A percentile compares a stretch with the other conserved stretches of the same genome.
These are phyloP conservation scores for Rhodophaea formosa DNA, from an alignment of 2,888 invertebrate genomes.

Conservation along the genomic window DNA sequence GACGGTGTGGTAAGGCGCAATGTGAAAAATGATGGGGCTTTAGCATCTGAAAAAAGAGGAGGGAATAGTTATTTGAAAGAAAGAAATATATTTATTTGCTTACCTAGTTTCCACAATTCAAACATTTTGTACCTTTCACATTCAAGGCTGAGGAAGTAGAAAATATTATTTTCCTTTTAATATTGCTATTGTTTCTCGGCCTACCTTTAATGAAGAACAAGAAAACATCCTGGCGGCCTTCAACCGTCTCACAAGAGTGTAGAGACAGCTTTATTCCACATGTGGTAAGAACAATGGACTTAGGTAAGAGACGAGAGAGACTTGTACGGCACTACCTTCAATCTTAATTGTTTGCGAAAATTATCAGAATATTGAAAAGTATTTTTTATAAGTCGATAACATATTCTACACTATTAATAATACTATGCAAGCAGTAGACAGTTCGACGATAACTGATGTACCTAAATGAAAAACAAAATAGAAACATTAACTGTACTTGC, in stretches of 20 bases:
- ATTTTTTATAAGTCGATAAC: not conserved
- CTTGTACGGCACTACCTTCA: slow-evolving; percentile 1
- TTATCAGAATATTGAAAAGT: not conserved
- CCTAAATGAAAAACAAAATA: no score
- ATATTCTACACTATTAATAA: slow-evolving; percentile 1
- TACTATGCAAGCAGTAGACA: not conserved
- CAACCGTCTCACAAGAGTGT: not conserved
- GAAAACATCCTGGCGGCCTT: slow-evolving; percentile 3
- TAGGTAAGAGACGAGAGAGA: not conserved
- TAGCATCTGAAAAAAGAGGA: no score
- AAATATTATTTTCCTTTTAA: not conserved
- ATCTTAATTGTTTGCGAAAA: not conserved
- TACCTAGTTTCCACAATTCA: no score
- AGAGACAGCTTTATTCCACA: not conserved
- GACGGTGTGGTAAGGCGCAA: no score
- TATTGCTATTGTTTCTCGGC: not conserved
- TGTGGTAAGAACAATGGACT: not conserved
- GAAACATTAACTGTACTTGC: no score
- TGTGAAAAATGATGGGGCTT: no score
- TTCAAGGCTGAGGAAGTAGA: not conserved
- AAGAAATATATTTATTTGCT: no score
- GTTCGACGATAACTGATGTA: no score
- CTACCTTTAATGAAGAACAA: not conserved
- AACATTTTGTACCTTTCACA: no score
- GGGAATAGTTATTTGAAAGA: no score